A percentile compares a stretch with the other conserved stretches of the same genome.
phyloP scores from a whole-genome alignment of 30 jellyfish, hydroid and myxozoan genomes.

The Mastigias papua region DNA sequence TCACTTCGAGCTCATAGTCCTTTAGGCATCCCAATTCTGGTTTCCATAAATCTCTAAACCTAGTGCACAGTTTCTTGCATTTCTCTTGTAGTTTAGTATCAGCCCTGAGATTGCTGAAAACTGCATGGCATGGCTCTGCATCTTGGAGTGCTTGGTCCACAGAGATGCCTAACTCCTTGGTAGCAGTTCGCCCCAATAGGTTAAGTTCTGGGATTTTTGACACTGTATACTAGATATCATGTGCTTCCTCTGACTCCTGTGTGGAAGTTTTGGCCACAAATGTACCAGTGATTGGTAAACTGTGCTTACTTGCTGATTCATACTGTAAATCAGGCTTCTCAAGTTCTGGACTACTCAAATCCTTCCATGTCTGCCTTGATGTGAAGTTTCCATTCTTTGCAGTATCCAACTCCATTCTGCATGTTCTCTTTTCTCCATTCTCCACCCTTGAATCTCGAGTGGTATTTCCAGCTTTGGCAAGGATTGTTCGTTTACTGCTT shows the following conservation, averaged over 20 bases:
- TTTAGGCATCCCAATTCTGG: conserved; percentile 19
- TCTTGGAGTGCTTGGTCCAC: not conserved
- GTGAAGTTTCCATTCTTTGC: conserved; percentile 38
- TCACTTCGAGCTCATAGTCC: conserved; percentile 13
- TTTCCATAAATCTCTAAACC: conserved; percentile 13
- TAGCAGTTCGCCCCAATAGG: conserved; percentile 37
- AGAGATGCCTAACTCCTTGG: conserved; percentile 31
- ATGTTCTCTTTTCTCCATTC: no score
- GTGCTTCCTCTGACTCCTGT: conserved; percentile 45
- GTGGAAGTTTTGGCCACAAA: conserved; percentile 16
- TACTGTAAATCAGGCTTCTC: conserved; percentile 13
- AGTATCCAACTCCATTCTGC: not conserved
- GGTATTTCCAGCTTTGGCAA: not conserved
- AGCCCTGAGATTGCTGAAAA: conserved; percentile 14
- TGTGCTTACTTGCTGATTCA: conserved; percentile 34
- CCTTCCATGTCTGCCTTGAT: conserved; percentile 32
- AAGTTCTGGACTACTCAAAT: conserved; percentile 18
- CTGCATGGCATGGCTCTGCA: conserved; percentile 1
- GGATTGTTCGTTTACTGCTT: conserved; percentile 6
- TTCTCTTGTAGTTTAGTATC: conserved; percentile 19
- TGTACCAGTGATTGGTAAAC: conserved; percentile 9
- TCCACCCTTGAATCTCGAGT: not conserved
- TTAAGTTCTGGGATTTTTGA: conserved; percentile 25
- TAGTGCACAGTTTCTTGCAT: conserved; percentile 6
- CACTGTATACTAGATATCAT: conserved; percentile 20